A percentile compares a stretch with the other conserved stretches of the same genome.
These are phyloP conservation scores for Melanostoma scalare DNA, from an alignment of 2,888 invertebrate genomes.

Conservation along the genomic window DNA sequence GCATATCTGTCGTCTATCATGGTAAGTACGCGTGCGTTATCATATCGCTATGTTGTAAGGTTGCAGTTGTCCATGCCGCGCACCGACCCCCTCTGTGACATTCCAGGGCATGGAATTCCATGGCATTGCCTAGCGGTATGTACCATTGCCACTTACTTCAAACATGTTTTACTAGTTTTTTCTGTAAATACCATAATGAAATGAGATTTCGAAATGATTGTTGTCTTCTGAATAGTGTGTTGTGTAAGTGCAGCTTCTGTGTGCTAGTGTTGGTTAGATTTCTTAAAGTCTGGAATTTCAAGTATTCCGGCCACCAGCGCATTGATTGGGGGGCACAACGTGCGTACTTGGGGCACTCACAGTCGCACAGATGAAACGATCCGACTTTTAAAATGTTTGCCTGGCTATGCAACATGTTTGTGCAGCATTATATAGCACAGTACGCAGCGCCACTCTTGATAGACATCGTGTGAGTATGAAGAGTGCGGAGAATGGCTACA, in stretches of 20 bases:
- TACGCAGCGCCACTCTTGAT: slow-evolving; percentile 61
- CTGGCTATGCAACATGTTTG: slow-evolving; percentile 64
- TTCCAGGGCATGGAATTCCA: slow-evolving; percentile 65
- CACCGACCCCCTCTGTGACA: slow-evolving; percentile 34
- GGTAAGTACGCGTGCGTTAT: slow-evolving; percentile 65
- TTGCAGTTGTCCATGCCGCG: slow-evolving; percentile 33
- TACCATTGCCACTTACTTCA: slow-evolving; percentile 72
- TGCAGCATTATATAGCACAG: slow-evolving; percentile 47
- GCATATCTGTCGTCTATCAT: slow-evolving; percentile 63
- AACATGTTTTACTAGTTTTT: slow-evolving; percentile 72
- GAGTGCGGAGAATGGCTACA: not conserved
- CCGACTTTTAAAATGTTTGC: slow-evolving; percentile 60
- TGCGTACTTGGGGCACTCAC: slow-evolving; percentile 59
- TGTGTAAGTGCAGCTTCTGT: slow-evolving; percentile 5
- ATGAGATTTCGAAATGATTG: slow-evolving; percentile 72
- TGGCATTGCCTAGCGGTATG: slow-evolving; percentile 69
- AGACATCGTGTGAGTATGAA: not conserved
- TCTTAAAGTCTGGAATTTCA: slow-evolving; percentile 72
- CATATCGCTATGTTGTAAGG: slow-evolving; percentile 67
- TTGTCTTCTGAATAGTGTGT: slow-evolving; percentile 49
- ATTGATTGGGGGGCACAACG: slow-evolving; percentile 66
- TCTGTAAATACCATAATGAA: slow-evolving; percentile 72
- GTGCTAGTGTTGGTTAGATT: slow-evolving; percentile 61
- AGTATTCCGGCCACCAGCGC: slow-evolving; percentile 67
- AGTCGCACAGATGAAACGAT: slow-evolving; percentile 58